Conservation (phyloP, 2,113 vertebrate genomes). For the Phyllostomus hastatus region DNA sequence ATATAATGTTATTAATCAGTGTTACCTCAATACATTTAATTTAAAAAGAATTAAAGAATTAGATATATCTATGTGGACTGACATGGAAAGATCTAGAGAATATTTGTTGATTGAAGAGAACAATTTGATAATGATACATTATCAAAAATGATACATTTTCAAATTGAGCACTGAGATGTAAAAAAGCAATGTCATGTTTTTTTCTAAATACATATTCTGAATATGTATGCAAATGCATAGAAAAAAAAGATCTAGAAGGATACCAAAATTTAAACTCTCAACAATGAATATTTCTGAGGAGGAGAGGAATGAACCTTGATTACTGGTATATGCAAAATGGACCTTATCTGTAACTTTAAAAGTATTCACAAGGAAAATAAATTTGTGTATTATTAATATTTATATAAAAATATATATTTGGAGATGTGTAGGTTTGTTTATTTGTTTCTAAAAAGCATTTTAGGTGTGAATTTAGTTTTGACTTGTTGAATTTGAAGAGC, state of each 20-base stretch:
- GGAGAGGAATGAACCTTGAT: background rate
- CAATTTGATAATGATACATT: background rate
- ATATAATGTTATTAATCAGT: background rate
- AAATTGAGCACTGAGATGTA: background rate
- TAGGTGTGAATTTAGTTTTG: background rate
- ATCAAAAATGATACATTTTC: background rate
- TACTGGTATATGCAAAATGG: background rate
- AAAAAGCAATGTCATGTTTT: background rate
- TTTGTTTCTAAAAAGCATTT: background rate
- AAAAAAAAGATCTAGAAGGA: background rate
- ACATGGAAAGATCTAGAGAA: background rate
- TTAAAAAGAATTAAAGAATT: background rate
- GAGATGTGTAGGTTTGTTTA: background rate
- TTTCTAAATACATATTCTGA: background rate
- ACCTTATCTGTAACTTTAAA: background rate
- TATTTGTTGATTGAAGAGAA: constrained; percentile 21
- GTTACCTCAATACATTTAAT: background rate
- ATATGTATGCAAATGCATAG: background rate
- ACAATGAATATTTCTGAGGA: background rate
- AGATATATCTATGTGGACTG: background rate
- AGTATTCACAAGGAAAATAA: background rate
- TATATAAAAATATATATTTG: background rate
- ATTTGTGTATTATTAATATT: background rate
- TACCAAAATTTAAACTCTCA: background rate
- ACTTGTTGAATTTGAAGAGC: constrained; percentile 15